phyloP scores from a whole-genome alignment of 2,888 invertebrate genomes.

The Ashinkailepas kermadecensis region DNA sequence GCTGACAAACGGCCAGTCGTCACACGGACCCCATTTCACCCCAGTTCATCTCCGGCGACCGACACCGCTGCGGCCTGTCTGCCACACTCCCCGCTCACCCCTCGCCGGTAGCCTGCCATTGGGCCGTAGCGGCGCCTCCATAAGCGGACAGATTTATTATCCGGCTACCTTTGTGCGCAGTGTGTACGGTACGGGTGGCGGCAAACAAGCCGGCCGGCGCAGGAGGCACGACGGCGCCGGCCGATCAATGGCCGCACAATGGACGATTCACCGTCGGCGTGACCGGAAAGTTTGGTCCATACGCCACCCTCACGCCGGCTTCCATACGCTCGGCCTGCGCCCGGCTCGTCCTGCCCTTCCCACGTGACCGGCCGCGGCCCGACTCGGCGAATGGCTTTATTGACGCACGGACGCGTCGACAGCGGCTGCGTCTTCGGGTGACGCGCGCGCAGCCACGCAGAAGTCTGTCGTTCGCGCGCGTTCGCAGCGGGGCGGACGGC shows the following conservation, averaged over 20 bases:
- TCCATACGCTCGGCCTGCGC: too few relatives aligned
- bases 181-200: conserved; percentile 9
- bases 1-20: neutral
- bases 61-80: neutral
- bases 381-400: neutral
- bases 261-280: neutral
- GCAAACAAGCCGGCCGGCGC: neutral
- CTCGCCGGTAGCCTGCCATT: neutral
- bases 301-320: neutral
- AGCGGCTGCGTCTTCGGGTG: neutral
- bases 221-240: neutral
- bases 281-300: conserved; percentile 6
- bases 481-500: neutral
- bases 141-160: conserved; percentile 2
- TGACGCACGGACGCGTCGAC: neutral
- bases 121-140: neutral
- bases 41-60: neutral
- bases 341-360: too few relatives aligned
- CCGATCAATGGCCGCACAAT: neutral
- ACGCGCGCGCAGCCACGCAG: neutral
- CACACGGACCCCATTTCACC: neutral
- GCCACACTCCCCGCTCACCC: neutral
- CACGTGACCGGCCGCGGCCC: neutral
- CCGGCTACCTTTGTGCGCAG: neutral
- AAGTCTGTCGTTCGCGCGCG: neutral